These are phyloP conservation scores for Halocynthia roretzi DNA, from an alignment of 23 tunicate species.

Conservation along the genomic window DNA sequence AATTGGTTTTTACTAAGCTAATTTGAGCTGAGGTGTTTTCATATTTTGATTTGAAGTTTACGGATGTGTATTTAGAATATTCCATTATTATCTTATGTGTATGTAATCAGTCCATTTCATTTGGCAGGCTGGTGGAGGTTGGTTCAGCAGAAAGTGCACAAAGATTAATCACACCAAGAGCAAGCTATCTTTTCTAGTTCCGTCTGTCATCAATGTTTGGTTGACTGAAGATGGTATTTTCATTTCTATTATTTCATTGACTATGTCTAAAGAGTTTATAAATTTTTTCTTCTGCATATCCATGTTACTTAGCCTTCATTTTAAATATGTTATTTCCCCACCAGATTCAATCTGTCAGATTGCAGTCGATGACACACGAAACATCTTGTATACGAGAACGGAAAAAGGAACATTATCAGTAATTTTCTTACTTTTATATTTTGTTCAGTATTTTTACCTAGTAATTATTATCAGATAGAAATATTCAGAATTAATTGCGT, in stretches of 20 bases:
- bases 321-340: neutral
- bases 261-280: too few relatives aligned
- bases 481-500: too few relatives aligned
- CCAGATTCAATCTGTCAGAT: slow-evolving; percentile 79
- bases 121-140: slow-evolving; percentile 68
- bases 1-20: too few relatives aligned
- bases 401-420: slow-evolving; percentile 92
- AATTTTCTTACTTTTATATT: slow-evolving; percentile 27
- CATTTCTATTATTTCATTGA: neutral
- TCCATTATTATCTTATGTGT: neutral
- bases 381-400: slow-evolving; percentile 79
- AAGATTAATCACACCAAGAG: slow-evolving; percentile 91
- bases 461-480: too few relatives aligned
- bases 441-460: too few relatives aligned
- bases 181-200: slow-evolving; percentile 68
- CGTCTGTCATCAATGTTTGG: slow-evolving; percentile 73
- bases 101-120: neutral
- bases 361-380: slow-evolving; percentile 78
- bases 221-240: slow-evolving; percentile 69
- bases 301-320: neutral
- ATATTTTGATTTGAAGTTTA: neutral
- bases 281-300: neutral
- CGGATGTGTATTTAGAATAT: neutral
- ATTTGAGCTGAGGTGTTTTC: neutral
- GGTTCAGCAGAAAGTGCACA: slow-evolving; percentile 92